Evolutionary conservation across 2,888 invertebrate genomes (phyloP).

Genomic region (Temnothorax rugatulus): DNA sequence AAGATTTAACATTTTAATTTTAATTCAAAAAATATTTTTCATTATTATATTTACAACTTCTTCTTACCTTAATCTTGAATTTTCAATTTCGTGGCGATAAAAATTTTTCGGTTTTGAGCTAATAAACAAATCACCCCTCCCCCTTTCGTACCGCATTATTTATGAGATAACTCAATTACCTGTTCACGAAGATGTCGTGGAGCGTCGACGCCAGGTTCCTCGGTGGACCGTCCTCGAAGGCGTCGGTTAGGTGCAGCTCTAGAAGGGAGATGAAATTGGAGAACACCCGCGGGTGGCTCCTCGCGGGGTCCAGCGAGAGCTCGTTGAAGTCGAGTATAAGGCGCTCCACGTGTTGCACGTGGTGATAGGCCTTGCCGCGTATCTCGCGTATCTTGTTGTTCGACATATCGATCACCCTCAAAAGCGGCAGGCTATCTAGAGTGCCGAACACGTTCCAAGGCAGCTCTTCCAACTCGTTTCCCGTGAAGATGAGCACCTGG

Average conservation of each 20-base stretch:
- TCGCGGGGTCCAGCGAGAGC: constrained; percentile 88
- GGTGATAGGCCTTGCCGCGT: constrained; percentile 92
- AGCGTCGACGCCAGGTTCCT: constrained; percentile 89
- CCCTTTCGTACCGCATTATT: too few relatives aligned
- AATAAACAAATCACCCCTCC: too few relatives aligned
- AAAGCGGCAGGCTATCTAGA: constrained; percentile 87
- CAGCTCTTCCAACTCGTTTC: constrained; percentile 89
- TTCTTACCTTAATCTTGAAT: too few relatives aligned
- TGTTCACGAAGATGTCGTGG: constrained; percentile 91
- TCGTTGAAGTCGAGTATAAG: constrained; percentile 92
- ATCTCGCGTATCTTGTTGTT: constrained; percentile 91
- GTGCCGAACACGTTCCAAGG: constrained; percentile 92
- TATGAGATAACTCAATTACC: constrained; percentile 68
- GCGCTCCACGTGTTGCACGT: constrained; percentile 90
- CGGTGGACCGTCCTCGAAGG: constrained; percentile 90
- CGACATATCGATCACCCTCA: constrained; percentile 91
- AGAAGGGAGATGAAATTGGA: constrained; percentile 91
- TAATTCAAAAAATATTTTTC: too few relatives aligned
- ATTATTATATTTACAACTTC: too few relatives aligned
- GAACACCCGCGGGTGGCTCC: constrained; percentile 90
- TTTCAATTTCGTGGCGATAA: too few relatives aligned
- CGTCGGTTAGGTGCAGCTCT: constrained; percentile 91
- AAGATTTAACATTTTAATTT: too few relatives aligned
- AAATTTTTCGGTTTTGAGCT: too few relatives aligned
- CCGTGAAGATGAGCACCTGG: constrained; percentile 90